These are phyloP conservation scores for Crypturellus tataupa DNA, from an alignment of 2,797 vertebrate genomes.

Conservation along the genomic window DNA sequence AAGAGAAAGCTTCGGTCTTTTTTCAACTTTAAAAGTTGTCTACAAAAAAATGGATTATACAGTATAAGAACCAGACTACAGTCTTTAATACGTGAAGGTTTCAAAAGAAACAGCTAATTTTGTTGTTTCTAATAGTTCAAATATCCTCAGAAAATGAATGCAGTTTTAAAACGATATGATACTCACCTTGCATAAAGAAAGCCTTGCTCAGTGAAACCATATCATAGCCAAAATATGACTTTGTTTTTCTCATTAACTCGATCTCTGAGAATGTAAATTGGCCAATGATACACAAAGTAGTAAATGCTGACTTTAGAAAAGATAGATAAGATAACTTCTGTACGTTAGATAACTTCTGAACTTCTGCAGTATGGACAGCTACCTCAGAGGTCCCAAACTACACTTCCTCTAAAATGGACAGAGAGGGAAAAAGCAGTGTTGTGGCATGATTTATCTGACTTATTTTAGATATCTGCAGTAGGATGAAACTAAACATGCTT, in stretches of 20 bases:
- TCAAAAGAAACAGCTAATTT: neutral
- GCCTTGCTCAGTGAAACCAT: rapidly evolving
- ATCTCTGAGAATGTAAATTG: neutral
- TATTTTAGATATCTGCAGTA: neutral
- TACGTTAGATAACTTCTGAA: neutral
- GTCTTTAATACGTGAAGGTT: neutral
- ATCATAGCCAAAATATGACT: rapidly evolving
- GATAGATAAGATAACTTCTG: no score
- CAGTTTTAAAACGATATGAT: neutral
- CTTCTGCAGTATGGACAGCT: rapidly evolving
- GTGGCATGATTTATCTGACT: neutral
- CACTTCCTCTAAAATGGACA: neutral
- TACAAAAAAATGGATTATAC: neutral
- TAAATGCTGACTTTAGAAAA: neutral
- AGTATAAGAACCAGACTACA: neutral
- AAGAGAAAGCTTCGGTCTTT: neutral
- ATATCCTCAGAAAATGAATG: neutral
- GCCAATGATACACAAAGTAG: rapidly evolving
- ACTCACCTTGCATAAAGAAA: neutral
- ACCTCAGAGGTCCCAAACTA: no score
- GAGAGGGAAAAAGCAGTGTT: rapidly evolving
- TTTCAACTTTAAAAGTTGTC: neutral
- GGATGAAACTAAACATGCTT: rapidly evolving
- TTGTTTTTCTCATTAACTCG: neutral
- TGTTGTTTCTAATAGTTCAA: neutral